These are phyloP conservation scores for Drosophila atroscutellata DNA, from an alignment of 2,888 invertebrate species.

Conservation along the genomic window DNA sequence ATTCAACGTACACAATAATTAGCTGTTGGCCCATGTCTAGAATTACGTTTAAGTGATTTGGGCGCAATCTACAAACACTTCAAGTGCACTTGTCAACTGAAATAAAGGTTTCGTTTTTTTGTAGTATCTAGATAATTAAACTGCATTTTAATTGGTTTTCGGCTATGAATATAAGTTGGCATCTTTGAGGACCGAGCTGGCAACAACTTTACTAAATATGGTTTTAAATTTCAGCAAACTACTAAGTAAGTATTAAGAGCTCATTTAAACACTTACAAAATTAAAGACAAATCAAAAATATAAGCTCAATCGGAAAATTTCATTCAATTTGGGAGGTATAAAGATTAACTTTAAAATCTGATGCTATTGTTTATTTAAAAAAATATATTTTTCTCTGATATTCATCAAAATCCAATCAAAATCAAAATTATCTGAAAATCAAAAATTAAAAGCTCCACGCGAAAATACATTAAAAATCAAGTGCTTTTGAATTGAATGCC, in stretches of 20 bases:
- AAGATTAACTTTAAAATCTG: neutral
- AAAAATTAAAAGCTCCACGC: neutral
- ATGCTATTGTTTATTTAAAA: neutral
- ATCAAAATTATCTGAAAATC: neutral
- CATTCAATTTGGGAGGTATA: neutral
- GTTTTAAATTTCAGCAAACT: neutral
- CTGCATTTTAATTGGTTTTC: conserved; percentile 24
- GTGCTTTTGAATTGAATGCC: conserved; percentile 57
- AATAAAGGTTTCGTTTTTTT: conserved; percentile 42
- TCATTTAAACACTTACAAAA: neutral
- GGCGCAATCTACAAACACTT: conserved; percentile 12
- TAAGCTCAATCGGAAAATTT: neutral
- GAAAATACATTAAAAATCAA: conserved; percentile 24
- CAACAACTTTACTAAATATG: neutral
- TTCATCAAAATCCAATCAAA: neutral
- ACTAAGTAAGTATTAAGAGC: neutral
- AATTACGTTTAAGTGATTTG: conserved; percentile 43
- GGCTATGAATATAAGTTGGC: neutral
- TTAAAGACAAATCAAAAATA: neutral
- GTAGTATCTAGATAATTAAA: conserved; percentile 13
- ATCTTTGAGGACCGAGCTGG: neutral
- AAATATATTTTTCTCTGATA: neutral
- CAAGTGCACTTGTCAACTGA: conserved; percentile 26
- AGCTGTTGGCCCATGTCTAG: conserved; percentile 52
- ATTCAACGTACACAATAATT: conserved; percentile 54